These are phyloP conservation scores for Calcarius lapponicus DNA, from an alignment of 2,797 vertebrate species.

Conservation along the genomic window DNA sequence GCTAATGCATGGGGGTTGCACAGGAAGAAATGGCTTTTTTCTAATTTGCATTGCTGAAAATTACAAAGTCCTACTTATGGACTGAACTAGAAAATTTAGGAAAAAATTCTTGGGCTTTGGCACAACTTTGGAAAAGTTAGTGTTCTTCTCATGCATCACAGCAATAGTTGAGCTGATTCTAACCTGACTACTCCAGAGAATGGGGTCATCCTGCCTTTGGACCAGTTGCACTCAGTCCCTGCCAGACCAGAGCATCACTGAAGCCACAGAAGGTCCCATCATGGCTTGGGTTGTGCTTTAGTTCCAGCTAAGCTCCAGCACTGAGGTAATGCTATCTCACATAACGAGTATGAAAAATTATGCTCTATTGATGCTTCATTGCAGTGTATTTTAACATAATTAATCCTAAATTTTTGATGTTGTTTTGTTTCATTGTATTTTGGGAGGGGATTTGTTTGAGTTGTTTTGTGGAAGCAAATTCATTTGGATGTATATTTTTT, in stretches of 20 bases:
- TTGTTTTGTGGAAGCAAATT: neutral
- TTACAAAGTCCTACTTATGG: neutral
- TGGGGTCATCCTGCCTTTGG: neutral
- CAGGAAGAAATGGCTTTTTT: neutral
- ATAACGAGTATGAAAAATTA: neutral
- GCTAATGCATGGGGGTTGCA: neutral
- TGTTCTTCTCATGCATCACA: neutral
- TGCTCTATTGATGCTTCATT: neutral
- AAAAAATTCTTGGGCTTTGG: neutral
- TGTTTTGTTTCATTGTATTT: neutral
- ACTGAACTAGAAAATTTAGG: neutral
- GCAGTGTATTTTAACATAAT: neutral
- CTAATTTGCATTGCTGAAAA: neutral
- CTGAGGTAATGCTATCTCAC: neutral
- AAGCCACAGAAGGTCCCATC: accelerated
- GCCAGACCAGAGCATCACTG: neutral
- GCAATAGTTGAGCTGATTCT: neutral
- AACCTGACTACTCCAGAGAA: neutral
- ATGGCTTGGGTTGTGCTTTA: neutral
- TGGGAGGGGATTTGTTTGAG: neutral
- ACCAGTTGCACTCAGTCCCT: neutral
- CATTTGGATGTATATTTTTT: neutral
- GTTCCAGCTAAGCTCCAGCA: neutral
- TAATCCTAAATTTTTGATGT: neutral
- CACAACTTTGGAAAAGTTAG: neutral